Evolutionary conservation across 2,888 invertebrate species (phyloP), one percentile per base, ranked within the genome.

Genomic region (Uloborus plumipes): DNA sequence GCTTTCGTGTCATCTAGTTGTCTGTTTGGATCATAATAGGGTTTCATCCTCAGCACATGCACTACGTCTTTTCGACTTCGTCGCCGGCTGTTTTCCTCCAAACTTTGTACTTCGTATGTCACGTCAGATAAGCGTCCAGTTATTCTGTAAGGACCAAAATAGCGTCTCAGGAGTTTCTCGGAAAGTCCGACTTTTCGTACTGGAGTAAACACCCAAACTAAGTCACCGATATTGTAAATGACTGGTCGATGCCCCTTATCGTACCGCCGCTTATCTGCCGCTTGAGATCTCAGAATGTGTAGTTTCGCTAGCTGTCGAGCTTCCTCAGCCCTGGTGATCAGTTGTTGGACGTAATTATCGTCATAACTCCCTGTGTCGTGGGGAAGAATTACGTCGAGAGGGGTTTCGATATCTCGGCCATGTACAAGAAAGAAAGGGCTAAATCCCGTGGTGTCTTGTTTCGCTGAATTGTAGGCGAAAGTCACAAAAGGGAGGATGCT

Each of bases 371-470:
- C 53, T 15, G n/a, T 64, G 16, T 39, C 64, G 20, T 59, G 13
- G 20, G 20, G 14, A 20, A 59, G 59, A 20, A 59, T 53, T 53
- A 53, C 7, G 53, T 53, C 7, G 53, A 53, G 53, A 59, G 59
- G 72, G 47, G 16, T 15, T 26, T 26, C 26, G 26, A 26, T 26
- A 26, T 26, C 26, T 26, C 26, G 26, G 26, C 26, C 26, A 26
- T 26, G 26, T 26, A 26, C 4, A 4, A 26, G 26, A 26, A 26
- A 26, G 26, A 26, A 2, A 26, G 26, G 84, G 11, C 53, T n/a
- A 22, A 26, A 58, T 22, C 59, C 53, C 13, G 82, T 84, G 0
- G 66, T 67, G 13, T 78, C 65, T 31, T 84, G 84, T 15, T 26
- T 53, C 2, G 69, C 20, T 9, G 71, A 22, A 67, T 77, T 84